Conservation (phyloP, 2,797 vertebrate genomes). For the Hypotaenidia philippensis region DNA sequence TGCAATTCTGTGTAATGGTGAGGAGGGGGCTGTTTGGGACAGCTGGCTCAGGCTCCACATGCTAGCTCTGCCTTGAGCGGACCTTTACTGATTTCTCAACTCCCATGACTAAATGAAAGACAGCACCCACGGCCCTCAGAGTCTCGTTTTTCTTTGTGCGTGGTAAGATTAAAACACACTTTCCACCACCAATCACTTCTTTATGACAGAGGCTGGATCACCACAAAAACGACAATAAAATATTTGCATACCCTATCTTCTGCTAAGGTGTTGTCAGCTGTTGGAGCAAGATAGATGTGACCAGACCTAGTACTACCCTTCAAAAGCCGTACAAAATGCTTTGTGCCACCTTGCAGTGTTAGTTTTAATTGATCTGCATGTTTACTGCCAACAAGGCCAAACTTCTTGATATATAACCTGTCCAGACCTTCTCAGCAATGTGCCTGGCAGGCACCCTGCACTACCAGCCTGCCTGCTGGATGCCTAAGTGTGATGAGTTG, state of each 20-base stretch:
- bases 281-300: background rate
- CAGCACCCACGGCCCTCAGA: background rate
- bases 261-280: background rate
- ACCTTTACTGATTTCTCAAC: background rate
- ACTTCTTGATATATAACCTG: accelerated
- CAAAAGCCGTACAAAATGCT: background rate
- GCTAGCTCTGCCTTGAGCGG: background rate
- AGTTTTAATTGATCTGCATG: background rate
- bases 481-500: accelerated
- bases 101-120: background rate
- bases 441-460: background rate
- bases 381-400: background rate
- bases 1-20: background rate
- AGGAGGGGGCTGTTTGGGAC: background rate
- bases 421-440: background rate
- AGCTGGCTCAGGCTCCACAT: background rate
- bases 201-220: background rate
- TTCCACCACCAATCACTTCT: background rate
- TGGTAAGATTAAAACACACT: background rate
- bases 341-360: background rate
- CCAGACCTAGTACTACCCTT: background rate
- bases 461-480: background rate
- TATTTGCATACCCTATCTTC: background rate
- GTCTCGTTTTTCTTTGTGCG: background rate
- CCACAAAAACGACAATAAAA: background rate